A percentile compares a stretch with the other conserved stretches of the same genome.
Evolutionary conservation across 2,113 vertebrate species (phyloP).

Genomic region (Thamnaconus septentrionalis): DNA sequence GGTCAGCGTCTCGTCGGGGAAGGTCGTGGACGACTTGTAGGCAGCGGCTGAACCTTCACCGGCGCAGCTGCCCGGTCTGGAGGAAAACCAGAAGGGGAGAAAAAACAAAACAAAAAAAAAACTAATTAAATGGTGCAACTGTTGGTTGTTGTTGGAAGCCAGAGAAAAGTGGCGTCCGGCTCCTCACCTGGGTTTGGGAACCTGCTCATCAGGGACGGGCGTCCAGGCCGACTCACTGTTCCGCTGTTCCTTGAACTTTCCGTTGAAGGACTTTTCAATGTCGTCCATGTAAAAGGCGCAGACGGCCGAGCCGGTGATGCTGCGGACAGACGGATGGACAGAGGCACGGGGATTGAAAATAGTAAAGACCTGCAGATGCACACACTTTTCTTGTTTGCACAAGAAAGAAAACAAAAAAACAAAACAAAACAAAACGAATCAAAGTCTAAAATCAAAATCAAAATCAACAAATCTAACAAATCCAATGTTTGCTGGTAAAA

Average conservation of each 20-base stretch:
- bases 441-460: no score
- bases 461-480: no score
- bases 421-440: no score
- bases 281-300: conserved; percentile 97
- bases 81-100: neutral
- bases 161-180: conserved; percentile 5
- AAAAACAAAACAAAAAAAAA: neutral
- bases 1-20: conserved; percentile 88
- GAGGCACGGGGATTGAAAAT: neutral
- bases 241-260: conserved; percentile 91
- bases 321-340: conserved; percentile 41
- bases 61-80: conserved; percentile 89
- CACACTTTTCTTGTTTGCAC: no score
- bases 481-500: no score
- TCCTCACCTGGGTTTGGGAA: conserved; percentile 87
- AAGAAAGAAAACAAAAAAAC: no score
- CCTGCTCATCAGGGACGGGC: conserved; percentile 86
- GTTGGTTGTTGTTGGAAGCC: conserved; percentile 33
- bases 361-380: no score
- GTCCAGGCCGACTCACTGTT: conserved; percentile 86
- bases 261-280: conserved; percentile 87
- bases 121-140: no score
- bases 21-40: conserved; percentile 82
- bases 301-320: conserved; percentile 93
- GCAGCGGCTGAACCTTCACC: conserved; percentile 78